Base-by-base conservation (phyloP, 1,140 invertebrate genomes). In the Bombus waltoni region DNA sequence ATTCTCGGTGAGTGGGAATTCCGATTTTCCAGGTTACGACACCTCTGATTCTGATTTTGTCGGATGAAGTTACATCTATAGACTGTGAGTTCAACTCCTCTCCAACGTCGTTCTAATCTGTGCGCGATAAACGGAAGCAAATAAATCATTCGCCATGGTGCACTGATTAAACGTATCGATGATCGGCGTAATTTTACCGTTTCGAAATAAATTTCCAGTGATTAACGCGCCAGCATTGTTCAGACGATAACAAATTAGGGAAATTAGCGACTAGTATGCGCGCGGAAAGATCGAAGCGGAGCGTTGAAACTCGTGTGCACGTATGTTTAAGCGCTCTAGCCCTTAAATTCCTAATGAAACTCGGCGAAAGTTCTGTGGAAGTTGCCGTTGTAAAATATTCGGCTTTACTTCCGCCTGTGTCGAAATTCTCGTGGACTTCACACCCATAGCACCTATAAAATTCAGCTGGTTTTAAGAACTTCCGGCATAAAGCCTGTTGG, bases 401-500 rank as follows among this genome's bases (percentile, higher is more conserved):
- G 53, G 15, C 47, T 88, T 86, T 82, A 85, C 65, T 74, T 85
- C 25, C 72, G 32, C 40, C 38, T 32, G 38, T 71, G 83, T 89
- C 73, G 83, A 84, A 88, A 89, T 77, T 59, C 40, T 11, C 47
- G 59, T 2, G 28, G 53, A 40, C 73, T 62, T 79, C 40, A 65
- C 74, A 42, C 83, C 53, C 65, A 71, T 75, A 57, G 44, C 62
- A 53, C 18, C 77, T 76, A 71, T 78, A 80, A 88, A 88, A 81
- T 88, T 88, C 78, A 84, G 71, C 73, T 25, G 53, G 72, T 80
- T 80, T 84, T 40, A 57, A 59, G 44, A 88, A 88, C 62, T 88
- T 84, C 5, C 62, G 28, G 42, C 68, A 79, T 88, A 88, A 88
- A 88, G n/a, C 47, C 3, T 47, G 44, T 42, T 25, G 70, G 71